Base-by-base conservation (phyloP, 1,140 invertebrate species). In the Drosophila ohnishii region DNA sequence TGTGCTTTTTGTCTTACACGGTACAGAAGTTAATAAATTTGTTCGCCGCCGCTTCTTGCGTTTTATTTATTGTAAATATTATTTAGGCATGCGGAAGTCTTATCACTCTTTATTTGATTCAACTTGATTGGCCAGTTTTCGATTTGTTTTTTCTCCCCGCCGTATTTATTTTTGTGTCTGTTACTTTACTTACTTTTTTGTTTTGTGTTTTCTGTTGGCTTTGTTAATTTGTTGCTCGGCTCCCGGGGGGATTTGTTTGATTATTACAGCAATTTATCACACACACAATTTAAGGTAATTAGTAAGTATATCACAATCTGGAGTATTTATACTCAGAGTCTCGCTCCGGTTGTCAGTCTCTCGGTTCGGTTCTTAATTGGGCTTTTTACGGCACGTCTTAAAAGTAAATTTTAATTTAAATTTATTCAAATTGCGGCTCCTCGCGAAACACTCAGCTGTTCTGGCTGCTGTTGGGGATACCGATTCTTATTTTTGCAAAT, bases 21-120 rank as follows among this genome's bases (percentile, higher is more conserved):
- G 65, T 34, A 71, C 69, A 72, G 69, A 72, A 72, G 69, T 50
- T 72, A 58, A 72, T 72, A 72, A 71, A 72, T 71, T 50, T 71
- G 51, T 70, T 58, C 42, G 65, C n/a, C 51, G 51, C 5, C 35
- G 51, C 58, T 69, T 60, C 58, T 75, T 51, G 47, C 39, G 51
- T 50, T 60, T 81, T 69, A 82, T 76, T 87, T 74, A 65, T 82
- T 82, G 59, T 89, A 89, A 88, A 88, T 63, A 75, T 78, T 70
- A 71, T 72, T 89, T 78, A 88, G 78, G 84, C 76, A 87, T 88
- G 84, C 83, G 83, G 83, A 87, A 87, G 83, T 87, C 79, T 87
- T 87, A 87, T 87, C 83, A 83, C 57, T 73, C 42, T 58, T 77
- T 73, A 59, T 72, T 53, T 70, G 61, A 42, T 48, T 80, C 50